Base-by-base conservation (phyloP, 2,797 vertebrate species). In the Emys orbicularis region DNA sequence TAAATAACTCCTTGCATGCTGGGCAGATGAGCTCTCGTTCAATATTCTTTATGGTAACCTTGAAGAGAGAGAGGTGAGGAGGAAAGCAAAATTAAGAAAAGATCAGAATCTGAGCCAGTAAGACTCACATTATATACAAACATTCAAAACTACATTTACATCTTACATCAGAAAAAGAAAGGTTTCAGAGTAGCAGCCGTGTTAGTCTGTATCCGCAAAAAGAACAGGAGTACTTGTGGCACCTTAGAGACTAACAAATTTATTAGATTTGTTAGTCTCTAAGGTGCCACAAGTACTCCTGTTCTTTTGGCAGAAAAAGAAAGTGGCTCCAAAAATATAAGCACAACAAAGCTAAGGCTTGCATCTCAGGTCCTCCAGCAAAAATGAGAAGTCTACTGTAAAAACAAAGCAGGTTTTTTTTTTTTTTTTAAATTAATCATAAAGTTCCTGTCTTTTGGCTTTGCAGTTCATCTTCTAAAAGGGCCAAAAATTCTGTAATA, bases 21-120 rank as follows among this genome's bases (percentile, higher is more conserved):
- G 99, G 99, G 97, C 99, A 99, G 97, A 99, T 99, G 93, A 99
- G 99, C 98, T 99, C 99, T 97, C 99, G 98, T 98, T 99, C 99
- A 2, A 99, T 99, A 98, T 99, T 99, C 97, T 99, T 99, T 97
- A 99, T 99, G 4, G 99, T 98, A 93, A 99, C 99, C 99, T 99
- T 98, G 53, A 96, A 95, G 31, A 68, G 12, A 94, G 15, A 94
- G 90, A 95, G 83, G 86, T 54, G 88, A 34, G 23, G 65, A n/a
- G 53, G 83, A 85, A 90, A 90, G 91, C 15, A 90, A 86, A 41
- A 49, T 53, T 8, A 86, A 54, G 57, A 84, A 88, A 81, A n/a
- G 29, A 81, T 53, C 19, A 53, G 94, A 89, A 92, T 93, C 0
- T 2, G 52, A 89, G 81, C 91, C 82, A 94, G 84, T 1, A 29